Conservation (phyloP, 2,113 vertebrate species). For the Pituophis catenifer region DNA sequence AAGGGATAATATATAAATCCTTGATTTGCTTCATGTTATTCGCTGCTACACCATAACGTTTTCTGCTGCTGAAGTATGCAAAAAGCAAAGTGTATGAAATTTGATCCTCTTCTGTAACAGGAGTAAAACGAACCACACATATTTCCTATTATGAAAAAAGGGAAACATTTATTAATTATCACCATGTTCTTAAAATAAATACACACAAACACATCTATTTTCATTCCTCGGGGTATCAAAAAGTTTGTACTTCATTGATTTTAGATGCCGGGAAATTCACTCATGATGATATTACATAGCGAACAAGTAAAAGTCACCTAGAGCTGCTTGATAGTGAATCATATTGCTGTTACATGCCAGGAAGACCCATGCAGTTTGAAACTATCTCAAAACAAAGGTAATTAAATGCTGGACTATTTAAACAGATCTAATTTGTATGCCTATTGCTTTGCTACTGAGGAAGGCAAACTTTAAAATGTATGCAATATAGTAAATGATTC, state of each 20-base stretch:
- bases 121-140: slow-evolving; percentile 92
- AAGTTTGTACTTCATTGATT: neutral
- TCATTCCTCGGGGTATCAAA: neutral
- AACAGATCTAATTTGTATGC: neutral
- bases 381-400: neutral
- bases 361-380: neutral
- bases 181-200: neutral
- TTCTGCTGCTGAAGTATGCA: slow-evolving; percentile 97
- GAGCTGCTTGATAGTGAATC: neutral
- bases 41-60: slow-evolving; percentile 92
- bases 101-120: slow-evolving; percentile 96
- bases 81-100: slow-evolving; percentile 93
- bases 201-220: neutral
- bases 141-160: slow-evolving; percentile 82
- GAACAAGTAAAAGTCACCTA: neutral
- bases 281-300: neutral
- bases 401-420: neutral
- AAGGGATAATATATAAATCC: slow-evolving; percentile 97
- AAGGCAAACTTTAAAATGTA: neutral
- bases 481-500: neutral
- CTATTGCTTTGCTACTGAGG: neutral
- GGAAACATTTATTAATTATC: slow-evolving; percentile 10
- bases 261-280: neutral
- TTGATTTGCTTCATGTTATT: slow-evolving; percentile 97
- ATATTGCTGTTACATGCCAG: neutral